Conservation (phyloP, 2,888 invertebrate genomes). For the Smittia aterrima region DNA sequence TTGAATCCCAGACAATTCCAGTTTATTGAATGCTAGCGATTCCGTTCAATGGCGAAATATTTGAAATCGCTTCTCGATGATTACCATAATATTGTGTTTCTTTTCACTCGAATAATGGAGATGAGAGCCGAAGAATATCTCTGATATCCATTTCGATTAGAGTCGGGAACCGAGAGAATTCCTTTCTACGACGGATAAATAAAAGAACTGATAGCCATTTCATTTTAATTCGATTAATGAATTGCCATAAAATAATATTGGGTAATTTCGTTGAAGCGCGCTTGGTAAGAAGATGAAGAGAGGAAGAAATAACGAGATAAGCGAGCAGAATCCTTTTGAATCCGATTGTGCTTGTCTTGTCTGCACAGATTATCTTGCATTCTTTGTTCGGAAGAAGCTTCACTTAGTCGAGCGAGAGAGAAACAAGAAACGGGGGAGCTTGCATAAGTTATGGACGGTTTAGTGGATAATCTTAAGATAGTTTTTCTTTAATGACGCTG, state of each 20-base stretch:
- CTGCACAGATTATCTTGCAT: too few relatives aligned
- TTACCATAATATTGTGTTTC: conserved; percentile 3
- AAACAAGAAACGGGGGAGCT: too few relatives aligned
- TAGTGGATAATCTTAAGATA: too few relatives aligned
- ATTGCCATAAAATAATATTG: neutral
- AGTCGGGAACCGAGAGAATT: neutral
- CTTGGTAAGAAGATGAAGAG: neutral
- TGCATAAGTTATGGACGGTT: too few relatives aligned
- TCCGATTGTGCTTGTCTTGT: neutral
- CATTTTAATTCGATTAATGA: conserved; percentile 11
- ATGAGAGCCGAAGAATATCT: neutral
- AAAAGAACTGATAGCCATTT: neutral
- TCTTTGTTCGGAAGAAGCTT: too few relatives aligned
- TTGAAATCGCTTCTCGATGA: conserved; percentile 4
- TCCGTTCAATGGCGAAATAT: neutral
- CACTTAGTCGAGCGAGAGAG: too few relatives aligned
- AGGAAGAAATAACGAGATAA: neutral
- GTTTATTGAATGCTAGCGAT: neutral
- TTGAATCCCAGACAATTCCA: neutral
- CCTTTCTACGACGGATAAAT: too few relatives aligned
- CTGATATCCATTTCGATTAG: neutral
- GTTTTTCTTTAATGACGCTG: too few relatives aligned
- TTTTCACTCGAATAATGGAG: neutral
- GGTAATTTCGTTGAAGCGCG: neutral
- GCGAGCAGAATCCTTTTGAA: neutral